A percentile compares a stretch with the other conserved stretches of the same genome.
Conservation (phyloP, 2,113 vertebrate genomes). For the Tiliqua scincoides region DNA sequence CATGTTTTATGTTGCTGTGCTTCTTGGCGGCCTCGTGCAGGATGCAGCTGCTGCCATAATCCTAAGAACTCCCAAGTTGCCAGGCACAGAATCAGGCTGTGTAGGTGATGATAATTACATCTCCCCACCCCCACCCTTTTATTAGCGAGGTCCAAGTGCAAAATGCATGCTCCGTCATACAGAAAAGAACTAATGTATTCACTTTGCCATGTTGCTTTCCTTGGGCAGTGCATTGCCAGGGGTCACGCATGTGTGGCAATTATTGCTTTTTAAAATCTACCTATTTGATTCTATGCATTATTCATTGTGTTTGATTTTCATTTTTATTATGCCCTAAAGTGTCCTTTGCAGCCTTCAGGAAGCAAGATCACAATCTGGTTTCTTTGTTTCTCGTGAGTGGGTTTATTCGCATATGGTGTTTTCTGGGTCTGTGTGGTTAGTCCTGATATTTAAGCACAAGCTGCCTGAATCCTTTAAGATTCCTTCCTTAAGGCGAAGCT, state of each 20-base stretch:
- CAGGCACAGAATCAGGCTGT: neutral
- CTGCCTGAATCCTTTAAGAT: neutral
- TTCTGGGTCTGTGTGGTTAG: neutral
- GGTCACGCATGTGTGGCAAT: neutral
- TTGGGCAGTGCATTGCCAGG: neutral
- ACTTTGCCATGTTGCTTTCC: neutral
- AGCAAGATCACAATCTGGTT: slow-evolving; percentile 14
- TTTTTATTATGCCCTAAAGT: slow-evolving; percentile 26
- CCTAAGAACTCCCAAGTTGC: neutral
- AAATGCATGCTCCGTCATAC: neutral
- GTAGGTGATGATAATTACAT: slow-evolving; percentile 9
- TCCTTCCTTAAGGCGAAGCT: neutral
- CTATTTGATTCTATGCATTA: slow-evolving; percentile 31
- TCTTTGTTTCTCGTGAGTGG: neutral
- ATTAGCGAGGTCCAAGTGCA: slow-evolving; percentile 25
- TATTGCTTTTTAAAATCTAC: slow-evolving; percentile 10
- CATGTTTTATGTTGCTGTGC: neutral
- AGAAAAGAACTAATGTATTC: neutral
- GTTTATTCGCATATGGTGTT: neutral
- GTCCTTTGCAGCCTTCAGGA: neutral
- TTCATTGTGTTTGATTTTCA: slow-evolving; percentile 20
- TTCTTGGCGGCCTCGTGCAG: slow-evolving; percentile 12
- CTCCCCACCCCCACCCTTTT: neutral
- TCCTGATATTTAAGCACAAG: neutral
- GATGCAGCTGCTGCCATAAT: neutral